A percentile compares a stretch with the other conserved stretches of the same genome.
These are phyloP conservation scores for Acanthiza pusilla DNA, from an alignment of 2,797 vertebrate species.

Conservation along the genomic window DNA sequence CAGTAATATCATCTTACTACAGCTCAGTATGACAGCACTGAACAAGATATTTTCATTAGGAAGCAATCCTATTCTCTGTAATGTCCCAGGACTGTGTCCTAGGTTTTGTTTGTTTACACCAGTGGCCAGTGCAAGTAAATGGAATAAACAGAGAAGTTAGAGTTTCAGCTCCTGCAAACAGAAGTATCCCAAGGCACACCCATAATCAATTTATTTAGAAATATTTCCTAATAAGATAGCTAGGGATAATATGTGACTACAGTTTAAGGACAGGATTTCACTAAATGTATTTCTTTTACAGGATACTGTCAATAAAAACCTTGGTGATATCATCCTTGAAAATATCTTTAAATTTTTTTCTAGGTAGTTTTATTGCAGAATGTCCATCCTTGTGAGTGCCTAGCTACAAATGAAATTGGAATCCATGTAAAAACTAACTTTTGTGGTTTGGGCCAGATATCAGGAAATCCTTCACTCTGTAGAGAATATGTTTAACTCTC, in stretches of 20 bases:
- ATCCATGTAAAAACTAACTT: background rate
- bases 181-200: background rate
- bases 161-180: background rate
- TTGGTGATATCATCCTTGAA: background rate
- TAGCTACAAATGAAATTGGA: background rate
- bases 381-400: background rate
- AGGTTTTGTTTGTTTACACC: background rate
- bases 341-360: background rate
- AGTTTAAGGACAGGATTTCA: background rate
- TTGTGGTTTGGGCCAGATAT: background rate
- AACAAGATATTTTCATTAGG: background rate
- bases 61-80: background rate
- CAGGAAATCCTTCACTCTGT: background rate
- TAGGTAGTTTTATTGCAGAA: background rate
- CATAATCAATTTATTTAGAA: background rate
- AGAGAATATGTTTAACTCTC: background rate
- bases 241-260: background rate
- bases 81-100: background rate
- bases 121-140: background rate
- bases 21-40: background rate
- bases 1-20: background rate
- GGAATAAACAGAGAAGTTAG: background rate
- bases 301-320: background rate
- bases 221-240: background rate
- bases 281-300: background rate